phyloP scores from a whole-genome alignment of 2,888 invertebrate genomes.

The Ormyrus rosae region DNA sequence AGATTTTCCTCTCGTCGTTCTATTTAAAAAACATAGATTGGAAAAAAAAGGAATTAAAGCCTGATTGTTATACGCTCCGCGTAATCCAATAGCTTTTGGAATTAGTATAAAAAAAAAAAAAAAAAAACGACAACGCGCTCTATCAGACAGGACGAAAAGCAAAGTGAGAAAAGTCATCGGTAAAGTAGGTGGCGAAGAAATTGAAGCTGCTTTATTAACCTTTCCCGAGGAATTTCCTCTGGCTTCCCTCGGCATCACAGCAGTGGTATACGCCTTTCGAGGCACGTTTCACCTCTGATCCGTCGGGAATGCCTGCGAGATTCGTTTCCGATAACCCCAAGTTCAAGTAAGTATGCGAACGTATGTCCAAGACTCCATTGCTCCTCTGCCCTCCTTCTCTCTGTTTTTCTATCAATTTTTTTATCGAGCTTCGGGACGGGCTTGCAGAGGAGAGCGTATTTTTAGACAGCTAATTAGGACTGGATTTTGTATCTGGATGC shows the following conservation, averaged over 20 bases:
- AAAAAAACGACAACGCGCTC: background rate
- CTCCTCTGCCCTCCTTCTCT: background rate
- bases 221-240: conserved; percentile 44
- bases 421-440: background rate
- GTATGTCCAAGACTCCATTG: conserved; percentile 28
- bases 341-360: conserved; percentile 35
- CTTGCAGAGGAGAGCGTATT: background rate
- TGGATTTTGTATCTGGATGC: background rate
- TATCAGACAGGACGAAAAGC: background rate
- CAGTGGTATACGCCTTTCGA: conserved; percentile 19
- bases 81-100: background rate
- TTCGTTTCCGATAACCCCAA: conserved; percentile 46
- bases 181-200: conserved; percentile 17
- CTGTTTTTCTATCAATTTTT: conserved; percentile 39
- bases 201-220: conserved; percentile 52
- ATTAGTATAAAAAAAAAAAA: conserved; percentile 5
- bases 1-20: too few relatives aligned
- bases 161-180: conserved; percentile 36
- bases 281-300: conserved; percentile 40
- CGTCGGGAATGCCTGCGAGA: conserved; percentile 44
- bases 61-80: too few relatives aligned
- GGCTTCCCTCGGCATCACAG: conserved; percentile 1
- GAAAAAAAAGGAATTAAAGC: too few relatives aligned
- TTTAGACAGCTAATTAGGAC: conserved; percentile 21
- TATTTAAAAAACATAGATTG: too few relatives aligned